Conservation (phyloP, 2,113 vertebrate genomes). For the Toxotes chatareus region DNA sequence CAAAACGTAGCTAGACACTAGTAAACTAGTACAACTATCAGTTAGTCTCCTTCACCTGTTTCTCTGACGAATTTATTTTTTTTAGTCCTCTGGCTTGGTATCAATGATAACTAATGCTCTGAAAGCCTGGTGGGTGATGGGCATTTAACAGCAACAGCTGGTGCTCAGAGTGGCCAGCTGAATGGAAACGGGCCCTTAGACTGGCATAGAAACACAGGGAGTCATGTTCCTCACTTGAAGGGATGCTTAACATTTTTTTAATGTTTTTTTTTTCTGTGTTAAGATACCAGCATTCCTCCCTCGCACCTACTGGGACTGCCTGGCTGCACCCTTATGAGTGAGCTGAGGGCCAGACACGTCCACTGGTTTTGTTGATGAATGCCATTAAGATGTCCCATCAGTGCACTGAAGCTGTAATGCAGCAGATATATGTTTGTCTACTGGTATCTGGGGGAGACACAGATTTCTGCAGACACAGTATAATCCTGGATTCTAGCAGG, state of each 20-base stretch:
- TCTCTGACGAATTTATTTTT: not conserved
- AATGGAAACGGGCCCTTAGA: constrained; percentile 10
- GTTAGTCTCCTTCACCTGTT: not conserved
- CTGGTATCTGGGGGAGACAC: constrained; percentile 47
- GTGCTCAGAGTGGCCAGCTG: constrained; percentile 33
- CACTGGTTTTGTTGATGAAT: constrained; percentile 20
- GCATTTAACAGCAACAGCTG: constrained; percentile 49
- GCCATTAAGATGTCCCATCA: constrained; percentile 3
- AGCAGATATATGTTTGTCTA: constrained; percentile 24
- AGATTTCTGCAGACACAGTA: constrained; percentile 53
- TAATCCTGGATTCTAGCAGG: constrained; percentile 65
- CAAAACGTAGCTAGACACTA: not conserved
- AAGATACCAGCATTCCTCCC: not conserved
- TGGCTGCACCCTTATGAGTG: not conserved
- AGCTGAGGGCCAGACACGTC: not conserved
- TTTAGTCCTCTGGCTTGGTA: constrained; percentile 12
- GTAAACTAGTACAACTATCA: not conserved
- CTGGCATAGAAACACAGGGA: not conserved
- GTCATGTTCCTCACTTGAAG: not conserved
- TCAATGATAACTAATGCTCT: constrained; percentile 48
- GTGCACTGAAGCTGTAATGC: constrained; percentile 4
- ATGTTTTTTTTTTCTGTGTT: not conserved
- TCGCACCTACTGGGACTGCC: not conserved
- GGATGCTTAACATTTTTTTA: not conserved
- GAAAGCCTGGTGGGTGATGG: constrained; percentile 24